Base-by-base conservation (phyloP, 2,797 vertebrate species). In the Amblyopsis hoosieri region DNA sequence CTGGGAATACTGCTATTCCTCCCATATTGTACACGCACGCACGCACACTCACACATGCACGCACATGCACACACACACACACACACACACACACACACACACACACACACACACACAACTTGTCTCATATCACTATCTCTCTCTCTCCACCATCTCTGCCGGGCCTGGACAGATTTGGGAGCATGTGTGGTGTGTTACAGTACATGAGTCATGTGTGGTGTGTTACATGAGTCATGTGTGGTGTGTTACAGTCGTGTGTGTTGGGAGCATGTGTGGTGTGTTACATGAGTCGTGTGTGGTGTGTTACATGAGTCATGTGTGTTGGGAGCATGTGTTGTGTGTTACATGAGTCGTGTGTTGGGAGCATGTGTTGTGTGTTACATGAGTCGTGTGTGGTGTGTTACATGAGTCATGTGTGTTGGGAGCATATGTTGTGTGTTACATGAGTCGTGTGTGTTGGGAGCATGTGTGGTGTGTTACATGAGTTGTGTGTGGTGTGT, bases 1-100 rank as follows among this genome's bases (percentile, higher is more conserved):
- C 67, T 68, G 90, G 90, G 91, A 89, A 90, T 90, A 87, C 82
- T 81, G 86, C 79, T 85, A 85, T 90, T 87, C 86, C 90, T 87
- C 85, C 87, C 85, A 71, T 87, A 79, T 86, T 87, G 89, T 79
- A 82, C 84, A 23, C 23, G 23, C 23, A 33, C 45, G 3, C 54
- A 45, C 47, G 10, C 33, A 11, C 54, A 42, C 54, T 3, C 54
- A 14, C 54, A 14, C 54, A 42, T 31, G 37, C 54, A 42, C 72
- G 62, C 82, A 81, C 85, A 79, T 82, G 83, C 54, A 11, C 54
- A 9, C 54, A 11, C 33, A 42, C 54, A 11, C 54, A 15, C 54
- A 42, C 12, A 8, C 54, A 1, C 54, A 8, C 31, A 42, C 54
- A 56, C 11, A 14, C 29, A 45, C 33, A 37, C 29, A 14, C 54